A percentile compares a stretch with the other conserved stretches of the same genome.
Conservation (phyloP, 2,113 vertebrate species). For the Notarius lentiginosus region DNA sequence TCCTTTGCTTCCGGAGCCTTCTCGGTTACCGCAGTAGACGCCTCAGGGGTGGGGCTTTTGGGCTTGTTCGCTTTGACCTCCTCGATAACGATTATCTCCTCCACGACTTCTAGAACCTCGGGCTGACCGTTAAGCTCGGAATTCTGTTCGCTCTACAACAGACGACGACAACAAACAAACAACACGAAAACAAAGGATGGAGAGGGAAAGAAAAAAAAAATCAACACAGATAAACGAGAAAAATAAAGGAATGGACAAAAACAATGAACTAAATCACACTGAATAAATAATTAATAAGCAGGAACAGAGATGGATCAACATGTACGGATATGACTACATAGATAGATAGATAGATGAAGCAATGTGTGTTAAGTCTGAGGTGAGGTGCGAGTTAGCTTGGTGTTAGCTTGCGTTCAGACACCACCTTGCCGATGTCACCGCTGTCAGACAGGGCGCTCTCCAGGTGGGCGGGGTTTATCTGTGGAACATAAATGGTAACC, state of each 20-base stretch:
- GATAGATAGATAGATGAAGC: conserved; percentile 67
- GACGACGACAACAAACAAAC: conserved; percentile 68
- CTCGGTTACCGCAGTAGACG: background rate
- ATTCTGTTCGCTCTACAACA: conserved; percentile 84
- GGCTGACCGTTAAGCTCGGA: conserved; percentile 77
- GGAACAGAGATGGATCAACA: conserved; percentile 20
- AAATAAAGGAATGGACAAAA: conserved; percentile 51
- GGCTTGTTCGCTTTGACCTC: conserved; percentile 77
- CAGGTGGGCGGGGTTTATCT: conserved; percentile 77
- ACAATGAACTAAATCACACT: conserved; percentile 27
- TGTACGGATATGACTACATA: background rate
- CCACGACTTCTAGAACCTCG: conserved; percentile 86
- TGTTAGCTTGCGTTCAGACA: conserved; percentile 54
- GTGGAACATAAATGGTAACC: conserved; percentile 84
- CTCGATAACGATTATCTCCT: conserved; percentile 84
- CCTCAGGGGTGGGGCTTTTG: conserved; percentile 16
- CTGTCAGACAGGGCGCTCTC: conserved; percentile 80
- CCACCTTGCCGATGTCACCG: conserved; percentile 89
- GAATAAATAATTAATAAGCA: conserved; percentile 54
- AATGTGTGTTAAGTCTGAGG: conserved; percentile 49
- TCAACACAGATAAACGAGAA: conserved; percentile 68
- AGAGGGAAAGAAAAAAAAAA: conserved; percentile 64
- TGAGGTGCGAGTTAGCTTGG: conserved; percentile 56
- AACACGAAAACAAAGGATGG: conserved; percentile 22
- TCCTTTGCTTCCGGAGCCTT: conserved; percentile 57